Conservation (phyloP, 2,113 vertebrate species). For the Butorides virescens region DNA sequence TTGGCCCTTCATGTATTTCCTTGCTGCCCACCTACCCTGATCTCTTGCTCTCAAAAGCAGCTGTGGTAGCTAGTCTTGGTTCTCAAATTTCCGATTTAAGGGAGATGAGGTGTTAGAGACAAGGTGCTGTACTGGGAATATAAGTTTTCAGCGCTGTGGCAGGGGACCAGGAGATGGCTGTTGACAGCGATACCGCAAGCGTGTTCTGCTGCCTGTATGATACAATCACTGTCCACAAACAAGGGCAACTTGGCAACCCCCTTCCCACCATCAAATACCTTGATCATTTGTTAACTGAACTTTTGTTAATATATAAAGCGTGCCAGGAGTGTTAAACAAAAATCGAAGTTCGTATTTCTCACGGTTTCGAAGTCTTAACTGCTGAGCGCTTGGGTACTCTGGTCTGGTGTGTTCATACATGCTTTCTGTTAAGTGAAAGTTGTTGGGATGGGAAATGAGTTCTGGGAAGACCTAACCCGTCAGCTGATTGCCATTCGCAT, state of each 20-base stretch:
- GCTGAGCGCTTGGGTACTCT: neutral
- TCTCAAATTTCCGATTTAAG: neutral
- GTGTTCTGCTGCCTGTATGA: neutral
- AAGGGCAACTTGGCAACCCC: neutral
- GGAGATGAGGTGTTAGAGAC: neutral
- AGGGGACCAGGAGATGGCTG: neutral
- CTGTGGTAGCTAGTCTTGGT: neutral
- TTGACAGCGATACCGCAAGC: neutral
- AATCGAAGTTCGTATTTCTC: neutral
- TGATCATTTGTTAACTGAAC: fast-evolving
- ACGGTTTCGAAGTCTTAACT: neutral
- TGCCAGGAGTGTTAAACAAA: neutral
- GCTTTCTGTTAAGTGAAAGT: neutral
- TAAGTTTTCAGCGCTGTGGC: slow-evolving; percentile 1
- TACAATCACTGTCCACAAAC: neutral
- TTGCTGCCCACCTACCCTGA: neutral
- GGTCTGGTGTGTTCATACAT: neutral
- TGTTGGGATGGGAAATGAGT: neutral
- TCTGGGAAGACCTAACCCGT: neutral
- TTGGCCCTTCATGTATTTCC: neutral
- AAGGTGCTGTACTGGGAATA: neutral
- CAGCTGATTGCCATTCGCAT: neutral
- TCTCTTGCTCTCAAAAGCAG: neutral
- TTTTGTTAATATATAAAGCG: neutral
- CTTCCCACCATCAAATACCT: neutral